Base-by-base conservation (phyloP, 2,113 vertebrate genomes). In the Leptobrachium leishanense region DNA sequence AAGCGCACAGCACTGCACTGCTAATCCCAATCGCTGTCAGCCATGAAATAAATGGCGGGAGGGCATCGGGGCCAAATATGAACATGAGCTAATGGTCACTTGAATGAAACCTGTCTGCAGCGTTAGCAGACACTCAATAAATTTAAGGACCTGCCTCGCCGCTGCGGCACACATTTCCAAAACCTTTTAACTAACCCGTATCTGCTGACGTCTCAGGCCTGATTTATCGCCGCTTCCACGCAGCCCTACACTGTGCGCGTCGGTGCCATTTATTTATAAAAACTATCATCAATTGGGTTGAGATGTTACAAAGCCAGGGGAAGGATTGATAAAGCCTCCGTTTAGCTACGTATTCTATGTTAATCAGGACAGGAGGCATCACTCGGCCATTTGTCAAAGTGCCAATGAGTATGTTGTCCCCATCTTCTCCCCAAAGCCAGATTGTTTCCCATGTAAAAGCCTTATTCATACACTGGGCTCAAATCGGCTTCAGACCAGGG, bases 21-120 rank as follows among this genome's bases (percentile, higher is more conserved):
- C 20, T 15, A 81, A 81, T 81, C 73, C 43, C 54, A 68, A 50
- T n/a, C 39, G 40, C 68, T 74, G 78, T 80, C 78, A 74, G 20
- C 55, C 57, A 59, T 73, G 40, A 80, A 80, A 80, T 79, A 80
- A 74, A 81, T 74, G 78, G 62, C 54, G 53, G 57, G 43, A 41
- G 78, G 78, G 43, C 78, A 62, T 40, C 43, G 78, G 67, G 78
- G 78, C 72, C 71, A 43, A 68, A 50, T 81, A 41, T 81, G 72
- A 72, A 74, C 78, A 81, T 81, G 78, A 81, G 78, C 78, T 81
- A 81, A 74, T 81, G 78, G 78, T 62, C 64, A 71, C 78, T 81
- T 81, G 78, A 81, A 57, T 81, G 78, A 81, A 81, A 81, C 72
- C 71, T 80, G 78, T 81, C 78, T 74, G 20, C 42, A 43, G 72